A percentile compares a stretch with the other conserved stretches of the same genome.
phyloP scores from a whole-genome alignment of 2,113 vertebrate genomes.

The Neotoma lepida region DNA sequence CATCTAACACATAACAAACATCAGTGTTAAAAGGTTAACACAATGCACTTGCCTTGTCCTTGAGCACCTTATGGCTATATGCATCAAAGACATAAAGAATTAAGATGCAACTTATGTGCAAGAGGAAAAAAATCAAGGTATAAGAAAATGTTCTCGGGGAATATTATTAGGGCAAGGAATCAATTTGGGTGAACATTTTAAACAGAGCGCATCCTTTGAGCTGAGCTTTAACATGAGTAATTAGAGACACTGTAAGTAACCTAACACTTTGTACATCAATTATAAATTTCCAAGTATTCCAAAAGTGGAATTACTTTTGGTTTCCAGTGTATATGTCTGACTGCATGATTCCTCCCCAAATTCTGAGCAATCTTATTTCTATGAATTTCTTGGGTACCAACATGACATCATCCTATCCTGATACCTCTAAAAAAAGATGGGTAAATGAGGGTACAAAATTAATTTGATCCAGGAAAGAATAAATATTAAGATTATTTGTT shows the following conservation, averaged over 20 bases:
- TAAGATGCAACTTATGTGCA: background rate
- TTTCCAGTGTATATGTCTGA: background rate
- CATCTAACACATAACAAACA: background rate
- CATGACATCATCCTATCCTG: background rate
- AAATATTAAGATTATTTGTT: background rate
- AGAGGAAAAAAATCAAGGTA: background rate
- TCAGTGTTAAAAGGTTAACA: background rate
- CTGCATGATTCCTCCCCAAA: background rate
- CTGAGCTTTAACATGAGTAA: conserved; percentile 5
- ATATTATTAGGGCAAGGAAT: background rate
- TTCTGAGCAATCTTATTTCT: background rate
- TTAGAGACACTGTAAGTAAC: background rate
- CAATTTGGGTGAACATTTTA: background rate
- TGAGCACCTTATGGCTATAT: background rate
- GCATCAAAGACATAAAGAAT: conserved; percentile 41
- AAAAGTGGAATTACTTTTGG: background rate
- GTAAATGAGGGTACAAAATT: background rate
- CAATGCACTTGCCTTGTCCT: conserved; percentile 15
- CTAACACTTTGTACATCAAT: background rate
- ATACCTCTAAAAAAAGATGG: background rate
- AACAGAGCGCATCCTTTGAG: background rate
- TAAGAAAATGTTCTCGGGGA: background rate
- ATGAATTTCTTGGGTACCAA: background rate
- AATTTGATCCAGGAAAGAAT: background rate
- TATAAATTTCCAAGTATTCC: background rate